Evolutionary conservation across 2,888 invertebrate genomes (phyloP).

Genomic region (Dione vanillae): DNA sequence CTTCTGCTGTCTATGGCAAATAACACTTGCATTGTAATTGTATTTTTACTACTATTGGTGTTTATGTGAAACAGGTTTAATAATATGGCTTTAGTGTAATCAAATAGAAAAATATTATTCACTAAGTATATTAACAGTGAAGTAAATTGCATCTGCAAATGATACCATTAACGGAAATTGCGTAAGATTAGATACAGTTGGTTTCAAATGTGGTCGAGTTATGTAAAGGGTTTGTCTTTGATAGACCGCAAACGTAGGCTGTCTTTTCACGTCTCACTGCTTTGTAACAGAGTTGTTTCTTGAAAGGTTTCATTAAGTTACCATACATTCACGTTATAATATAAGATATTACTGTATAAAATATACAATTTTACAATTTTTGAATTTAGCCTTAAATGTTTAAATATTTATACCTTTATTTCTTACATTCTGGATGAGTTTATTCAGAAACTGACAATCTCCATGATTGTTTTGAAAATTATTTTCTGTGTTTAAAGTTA

Average conservation of each 20-base stretch:
- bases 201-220: conserved; percentile 38
- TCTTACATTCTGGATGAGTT: background rate
- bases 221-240: conserved; percentile 58
- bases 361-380: background rate
- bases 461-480: conserved; percentile 2
- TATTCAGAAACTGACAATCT: background rate
- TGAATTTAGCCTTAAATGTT: background rate
- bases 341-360: background rate
- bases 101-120: background rate
- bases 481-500: conserved; percentile 1
- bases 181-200: conserved; percentile 15
- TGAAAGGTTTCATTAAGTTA: conserved; percentile 19
- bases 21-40: background rate
- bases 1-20: background rate
- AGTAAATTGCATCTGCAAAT: background rate
- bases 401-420: background rate
- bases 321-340: background rate
- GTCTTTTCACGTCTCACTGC: conserved; percentile 47
- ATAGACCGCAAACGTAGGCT: conserved; percentile 59
- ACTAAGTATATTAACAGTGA: background rate
- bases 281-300: conserved; percentile 50
- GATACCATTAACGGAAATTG: conserved; percentile 3
- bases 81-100: background rate
- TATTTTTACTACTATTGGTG: background rate
- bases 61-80: background rate